phyloP scores from a whole-genome alignment of 2,888 invertebrate genomes.

The Conchocele bisecta region DNA sequence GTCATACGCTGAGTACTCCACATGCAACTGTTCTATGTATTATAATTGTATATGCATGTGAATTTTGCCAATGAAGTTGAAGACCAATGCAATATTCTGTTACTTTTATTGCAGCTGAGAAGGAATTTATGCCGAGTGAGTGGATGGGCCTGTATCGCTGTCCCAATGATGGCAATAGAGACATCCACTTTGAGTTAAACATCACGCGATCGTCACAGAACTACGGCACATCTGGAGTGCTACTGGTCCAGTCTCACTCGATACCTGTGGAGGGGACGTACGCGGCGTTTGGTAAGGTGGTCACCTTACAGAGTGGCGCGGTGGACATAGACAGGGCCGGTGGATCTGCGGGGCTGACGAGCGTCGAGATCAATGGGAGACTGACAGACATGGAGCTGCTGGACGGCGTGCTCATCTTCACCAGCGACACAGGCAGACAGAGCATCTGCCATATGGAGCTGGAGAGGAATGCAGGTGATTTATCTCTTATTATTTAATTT shows the following conservation, averaged over 20 bases:
- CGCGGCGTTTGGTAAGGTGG: conserved; percentile 34
- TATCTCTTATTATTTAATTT: background rate
- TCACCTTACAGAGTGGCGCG: conserved; percentile 46
- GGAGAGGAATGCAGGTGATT: conserved; percentile 7
- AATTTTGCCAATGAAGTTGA: too few species aligned
- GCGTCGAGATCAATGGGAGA: conserved; percentile 40
- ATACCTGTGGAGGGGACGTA: conserved; percentile 42
- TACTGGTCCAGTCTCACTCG: conserved; percentile 9
- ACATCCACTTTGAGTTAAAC: conserved; percentile 29
- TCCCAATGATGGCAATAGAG: conserved; percentile 39
- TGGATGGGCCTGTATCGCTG: conserved; percentile 47
- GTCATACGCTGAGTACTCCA: too few species aligned
- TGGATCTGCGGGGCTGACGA: conserved; percentile 8
- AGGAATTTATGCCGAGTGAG: conserved; percentile 31
- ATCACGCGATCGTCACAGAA: conserved; percentile 22
- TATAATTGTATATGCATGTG: too few species aligned
- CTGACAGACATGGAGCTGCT: conserved; percentile 20
- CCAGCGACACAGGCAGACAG: too few species aligned
- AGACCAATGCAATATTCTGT: too few species aligned
- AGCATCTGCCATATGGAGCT: conserved; percentile 19
- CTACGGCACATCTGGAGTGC: conserved; percentile 16
- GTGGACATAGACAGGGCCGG: background rate
- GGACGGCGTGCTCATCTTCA: conserved; percentile 40
- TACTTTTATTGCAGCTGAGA: too few species aligned
- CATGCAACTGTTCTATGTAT: too few species aligned